phyloP scores from a whole-genome alignment of 2,113 vertebrate genomes.

The Orycteropus afer region DNA sequence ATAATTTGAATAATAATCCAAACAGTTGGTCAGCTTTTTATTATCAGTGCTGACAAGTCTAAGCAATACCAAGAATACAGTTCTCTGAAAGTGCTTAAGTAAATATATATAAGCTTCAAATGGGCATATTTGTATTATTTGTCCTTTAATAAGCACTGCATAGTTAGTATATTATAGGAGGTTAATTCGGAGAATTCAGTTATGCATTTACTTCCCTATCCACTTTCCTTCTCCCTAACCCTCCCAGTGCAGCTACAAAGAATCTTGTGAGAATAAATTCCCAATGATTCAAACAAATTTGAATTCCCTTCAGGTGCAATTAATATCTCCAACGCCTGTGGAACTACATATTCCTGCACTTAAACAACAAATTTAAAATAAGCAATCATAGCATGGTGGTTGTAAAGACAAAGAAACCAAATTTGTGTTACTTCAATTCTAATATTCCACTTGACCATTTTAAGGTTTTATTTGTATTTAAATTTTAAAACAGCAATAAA shows the following conservation, averaged over 20 bases:
- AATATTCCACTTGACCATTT: background rate
- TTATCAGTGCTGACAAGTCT: background rate
- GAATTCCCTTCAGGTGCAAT: background rate
- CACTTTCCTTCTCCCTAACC: background rate
- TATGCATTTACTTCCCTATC: background rate
- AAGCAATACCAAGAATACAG: background rate
- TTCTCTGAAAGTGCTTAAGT: background rate
- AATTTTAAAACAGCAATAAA: conserved; percentile 28
- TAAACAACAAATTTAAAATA: conserved; percentile 1
- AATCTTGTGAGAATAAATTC: background rate
- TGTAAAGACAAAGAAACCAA: conserved; percentile 22
- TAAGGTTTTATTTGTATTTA: conserved; percentile 18
- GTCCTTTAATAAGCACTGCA: background rate
- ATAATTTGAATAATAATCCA: background rate
- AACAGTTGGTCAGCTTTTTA: background rate
- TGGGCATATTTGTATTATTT: background rate
- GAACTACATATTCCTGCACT: background rate
- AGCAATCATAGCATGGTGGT: background rate
- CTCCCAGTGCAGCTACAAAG: background rate
- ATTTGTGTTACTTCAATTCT: conserved; percentile 19
- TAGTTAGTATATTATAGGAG: background rate
- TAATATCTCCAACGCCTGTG: background rate
- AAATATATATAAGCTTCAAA: background rate
- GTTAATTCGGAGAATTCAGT: background rate
- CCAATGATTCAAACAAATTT: background rate